phyloP scores from a whole-genome alignment of 2,113 vertebrate species.

The Phaethon lepturus region DNA sequence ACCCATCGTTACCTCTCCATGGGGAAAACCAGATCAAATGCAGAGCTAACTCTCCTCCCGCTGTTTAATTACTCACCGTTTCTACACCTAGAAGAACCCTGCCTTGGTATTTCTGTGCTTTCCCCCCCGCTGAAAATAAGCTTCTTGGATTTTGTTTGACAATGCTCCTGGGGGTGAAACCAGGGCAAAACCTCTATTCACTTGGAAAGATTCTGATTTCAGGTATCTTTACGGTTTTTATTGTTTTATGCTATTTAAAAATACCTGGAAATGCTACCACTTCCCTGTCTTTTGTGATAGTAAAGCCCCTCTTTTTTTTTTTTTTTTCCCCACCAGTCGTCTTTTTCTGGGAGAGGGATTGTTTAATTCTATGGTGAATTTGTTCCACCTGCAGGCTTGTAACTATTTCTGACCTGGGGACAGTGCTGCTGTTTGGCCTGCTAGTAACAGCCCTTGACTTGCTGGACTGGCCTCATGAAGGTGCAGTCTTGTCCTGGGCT shows the following conservation, averaged over 20 bases:
- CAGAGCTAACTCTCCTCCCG: background rate
- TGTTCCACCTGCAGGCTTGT: background rate
- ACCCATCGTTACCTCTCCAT: background rate
- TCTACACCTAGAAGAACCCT: background rate
- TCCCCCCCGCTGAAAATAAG: background rate
- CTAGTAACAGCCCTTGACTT: background rate
- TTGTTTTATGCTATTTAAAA: background rate
- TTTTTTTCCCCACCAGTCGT: no score
- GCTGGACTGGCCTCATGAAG: background rate
- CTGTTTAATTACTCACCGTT: background rate
- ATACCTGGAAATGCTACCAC: background rate
- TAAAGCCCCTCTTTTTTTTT: background rate
- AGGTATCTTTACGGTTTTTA: background rate
- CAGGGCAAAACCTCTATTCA: background rate
- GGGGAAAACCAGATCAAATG: background rate
- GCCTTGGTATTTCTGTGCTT: background rate
- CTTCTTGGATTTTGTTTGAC: background rate
- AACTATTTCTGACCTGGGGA: background rate
- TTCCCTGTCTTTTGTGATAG: background rate
- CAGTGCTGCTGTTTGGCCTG: background rate
- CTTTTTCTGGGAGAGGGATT: background rate
- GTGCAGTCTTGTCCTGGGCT: background rate
- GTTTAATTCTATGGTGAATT: background rate
- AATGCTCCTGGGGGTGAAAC: background rate
- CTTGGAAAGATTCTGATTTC: background rate